These are phyloP conservation scores for Apaloderma vittatum DNA, from an alignment of 2,113 vertebrate genomes.

Conservation along the genomic window DNA sequence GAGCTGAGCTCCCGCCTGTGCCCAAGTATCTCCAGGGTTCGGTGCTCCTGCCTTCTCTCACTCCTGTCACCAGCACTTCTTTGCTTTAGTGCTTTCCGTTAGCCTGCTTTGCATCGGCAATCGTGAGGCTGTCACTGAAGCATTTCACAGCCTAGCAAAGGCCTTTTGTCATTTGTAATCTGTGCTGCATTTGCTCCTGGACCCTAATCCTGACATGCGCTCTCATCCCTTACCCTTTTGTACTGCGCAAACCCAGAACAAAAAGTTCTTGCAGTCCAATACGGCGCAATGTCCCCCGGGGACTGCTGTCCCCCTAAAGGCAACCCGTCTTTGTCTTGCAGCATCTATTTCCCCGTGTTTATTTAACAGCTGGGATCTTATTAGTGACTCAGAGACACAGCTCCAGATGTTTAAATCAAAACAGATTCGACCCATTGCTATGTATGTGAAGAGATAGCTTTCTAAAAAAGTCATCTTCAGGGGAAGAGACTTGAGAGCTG, in stretches of 20 bases:
- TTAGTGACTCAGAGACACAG: constrained; percentile 7
- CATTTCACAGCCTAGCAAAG: background rate
- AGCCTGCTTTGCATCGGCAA: background rate
- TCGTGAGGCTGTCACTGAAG: background rate
- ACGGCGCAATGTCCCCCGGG: background rate
- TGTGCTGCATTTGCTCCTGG: background rate
- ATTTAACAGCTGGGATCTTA: background rate
- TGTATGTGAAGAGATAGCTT: background rate
- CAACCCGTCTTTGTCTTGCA: background rate
- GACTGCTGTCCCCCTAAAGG: background rate
- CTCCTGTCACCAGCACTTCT: background rate
- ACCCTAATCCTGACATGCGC: background rate
- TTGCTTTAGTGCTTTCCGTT: background rate
- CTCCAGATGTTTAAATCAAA: constrained; percentile 31
- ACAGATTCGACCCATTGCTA: background rate
- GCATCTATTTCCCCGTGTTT: background rate
- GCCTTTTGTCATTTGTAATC: background rate
- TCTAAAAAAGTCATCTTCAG: background rate
- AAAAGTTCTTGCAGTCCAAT: background rate
- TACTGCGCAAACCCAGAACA: background rate
- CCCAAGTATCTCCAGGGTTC: background rate
- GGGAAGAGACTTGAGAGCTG: background rate
- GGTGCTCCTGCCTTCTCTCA: background rate
- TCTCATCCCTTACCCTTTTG: background rate
- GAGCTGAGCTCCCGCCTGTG: rapidly evolving